Conservation (phyloP, 2,113 vertebrate species). For the Mandrillus leucophaeus region DNA sequence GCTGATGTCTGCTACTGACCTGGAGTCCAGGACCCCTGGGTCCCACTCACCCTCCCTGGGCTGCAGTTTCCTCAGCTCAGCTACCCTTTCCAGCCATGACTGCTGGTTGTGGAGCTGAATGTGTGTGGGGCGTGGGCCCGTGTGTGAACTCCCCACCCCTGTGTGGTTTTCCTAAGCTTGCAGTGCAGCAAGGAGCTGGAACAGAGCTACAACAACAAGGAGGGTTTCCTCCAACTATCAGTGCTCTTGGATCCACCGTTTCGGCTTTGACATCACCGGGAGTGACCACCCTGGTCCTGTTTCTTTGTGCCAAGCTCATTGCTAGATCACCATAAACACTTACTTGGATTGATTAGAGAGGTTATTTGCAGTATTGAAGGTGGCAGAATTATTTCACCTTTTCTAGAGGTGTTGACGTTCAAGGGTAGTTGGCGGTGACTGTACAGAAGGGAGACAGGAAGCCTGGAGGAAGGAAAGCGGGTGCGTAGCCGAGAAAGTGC, state of each 20-base stretch:
- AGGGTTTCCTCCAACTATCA: neutral
- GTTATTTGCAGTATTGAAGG: neutral
- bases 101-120: neutral
- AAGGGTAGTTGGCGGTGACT: neutral
- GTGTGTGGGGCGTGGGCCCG: rapidly evolving
- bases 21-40: neutral
- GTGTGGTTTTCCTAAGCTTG: neutral
- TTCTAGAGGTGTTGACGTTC: neutral
- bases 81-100: neutral
- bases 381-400: neutral
- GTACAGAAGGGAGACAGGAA: neutral
- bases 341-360: neutral
- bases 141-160: neutral
- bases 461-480: slow-evolving; percentile 27
- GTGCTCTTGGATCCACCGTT: no score
- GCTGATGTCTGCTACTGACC: neutral
- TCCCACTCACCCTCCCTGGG: neutral
- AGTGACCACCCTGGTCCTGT: neutral
- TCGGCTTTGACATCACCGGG: neutral
- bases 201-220: neutral
- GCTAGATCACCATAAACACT: neutral
- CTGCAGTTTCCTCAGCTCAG: neutral
- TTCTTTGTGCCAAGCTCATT: neutral
- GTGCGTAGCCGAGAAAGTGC: neutral
- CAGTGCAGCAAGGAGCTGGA: neutral